phyloP scores from a whole-genome alignment of 2,888 invertebrate species.

The Nasonovia ribisnigri region DNA sequence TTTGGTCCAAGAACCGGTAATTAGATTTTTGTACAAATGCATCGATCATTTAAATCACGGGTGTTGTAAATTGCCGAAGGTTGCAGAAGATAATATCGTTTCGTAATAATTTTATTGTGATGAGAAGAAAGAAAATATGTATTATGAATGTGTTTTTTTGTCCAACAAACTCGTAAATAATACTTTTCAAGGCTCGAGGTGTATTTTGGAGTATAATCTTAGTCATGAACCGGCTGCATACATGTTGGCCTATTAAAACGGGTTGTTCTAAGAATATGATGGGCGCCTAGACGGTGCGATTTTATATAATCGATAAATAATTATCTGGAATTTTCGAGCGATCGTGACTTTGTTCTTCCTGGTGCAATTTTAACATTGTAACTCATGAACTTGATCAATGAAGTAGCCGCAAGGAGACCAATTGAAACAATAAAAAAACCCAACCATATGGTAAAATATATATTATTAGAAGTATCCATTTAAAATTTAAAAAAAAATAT shows the following conservation, averaged over 20 bases:
- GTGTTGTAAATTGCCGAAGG: slow-evolving; percentile 53
- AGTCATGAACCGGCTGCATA: slow-evolving; percentile 43
- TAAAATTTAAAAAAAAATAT: neutral
- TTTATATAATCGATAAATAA: slow-evolving; percentile 58
- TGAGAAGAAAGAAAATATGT: slow-evolving; percentile 58
- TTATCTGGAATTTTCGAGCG: slow-evolving; percentile 46
- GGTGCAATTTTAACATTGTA: slow-evolving; percentile 16
- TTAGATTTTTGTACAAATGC: slow-evolving; percentile 53
- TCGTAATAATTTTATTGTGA: slow-evolving; percentile 58
- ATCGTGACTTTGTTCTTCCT: slow-evolving; percentile 45
- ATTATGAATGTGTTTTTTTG: slow-evolving; percentile 40
- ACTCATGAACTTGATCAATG: slow-evolving; percentile 26
- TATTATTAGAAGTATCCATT: neutral
- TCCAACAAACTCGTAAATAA: slow-evolving; percentile 59
- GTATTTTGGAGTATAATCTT: slow-evolving; percentile 54
- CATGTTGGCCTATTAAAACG: slow-evolving; percentile 54
- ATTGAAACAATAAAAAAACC: neutral
- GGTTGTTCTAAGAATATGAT: slow-evolving; percentile 36
- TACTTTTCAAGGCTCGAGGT: slow-evolving; percentile 62
- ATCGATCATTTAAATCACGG: slow-evolving; percentile 40
- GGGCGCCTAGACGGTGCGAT: slow-evolving; percentile 26
- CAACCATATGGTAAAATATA: neutral
- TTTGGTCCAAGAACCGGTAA: slow-evolving; percentile 48
- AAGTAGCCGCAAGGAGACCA: neutral
- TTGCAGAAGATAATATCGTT: slow-evolving; percentile 55